Evolutionary conservation across 2,888 invertebrate genomes (phyloP), one percentile per base, ranked within the genome.

Genomic region (Noctua fimbriata): DNA sequence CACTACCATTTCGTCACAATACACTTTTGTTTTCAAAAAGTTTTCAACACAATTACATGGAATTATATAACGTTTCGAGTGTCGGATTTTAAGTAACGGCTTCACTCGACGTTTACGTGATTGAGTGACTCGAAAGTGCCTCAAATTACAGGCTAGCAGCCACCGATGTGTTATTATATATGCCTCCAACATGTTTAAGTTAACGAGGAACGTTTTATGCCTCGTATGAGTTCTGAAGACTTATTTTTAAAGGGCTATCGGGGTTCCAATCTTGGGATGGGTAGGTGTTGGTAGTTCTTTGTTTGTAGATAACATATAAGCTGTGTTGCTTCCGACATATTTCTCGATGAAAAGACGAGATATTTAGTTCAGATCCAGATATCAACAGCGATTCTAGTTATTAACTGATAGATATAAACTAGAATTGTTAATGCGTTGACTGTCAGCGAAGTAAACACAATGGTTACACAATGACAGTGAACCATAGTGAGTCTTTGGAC

Each of bases 41-140:
- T 82, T 86, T 85, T 86, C 79, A 73, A 83, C 73, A 74, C 82
- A 89, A 90, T 90, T 86, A 89, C 82, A 86, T 83, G 76, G 70
- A 85, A 89, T 89, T 90, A 90, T 89, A 81, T 86, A 85, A 89
- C 55, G 72, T 84, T 83, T 84, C 71, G 81, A 89, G 84, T 83
- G 89, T 76, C 82, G 81, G 74, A 73, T 76, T 76, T 81, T 87
- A 89, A 90, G 82, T 86, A 89, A 89, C 87, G 79, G 80, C 86
- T 88, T 88, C 87, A 88, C 83, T 83, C 85, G 84, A 82, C 91
- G 90, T 92, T 92, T 90, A 92, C 90, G 90, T 90, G 92, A 93
- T 92, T 92, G 92, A 92, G 92, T 92, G 92, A 89, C 88, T 91
- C 86, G 91, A 92, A 92, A 93, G 92, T 92, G 91, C 89, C 88